These are phyloP conservation scores for Ennomos fuscantarius DNA, from an alignment of 2,888 invertebrate genomes.

Conservation along the genomic window DNA sequence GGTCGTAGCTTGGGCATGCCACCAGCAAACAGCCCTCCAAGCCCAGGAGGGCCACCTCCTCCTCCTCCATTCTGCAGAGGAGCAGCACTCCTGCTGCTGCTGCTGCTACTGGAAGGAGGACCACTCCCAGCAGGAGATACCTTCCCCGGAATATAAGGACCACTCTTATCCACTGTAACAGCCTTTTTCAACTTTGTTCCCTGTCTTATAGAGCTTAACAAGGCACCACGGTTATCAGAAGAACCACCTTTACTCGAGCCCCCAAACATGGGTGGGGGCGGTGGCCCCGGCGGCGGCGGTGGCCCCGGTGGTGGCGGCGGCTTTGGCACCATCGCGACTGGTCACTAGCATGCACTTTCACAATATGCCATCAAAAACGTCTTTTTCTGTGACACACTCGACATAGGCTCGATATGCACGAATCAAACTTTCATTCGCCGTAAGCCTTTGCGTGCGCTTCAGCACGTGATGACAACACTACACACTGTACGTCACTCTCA, in stretches of 20 bases:
- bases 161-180: constrained; percentile 96
- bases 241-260: constrained; percentile 75
- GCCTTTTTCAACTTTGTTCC: constrained; percentile 93
- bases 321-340: constrained; percentile 67
- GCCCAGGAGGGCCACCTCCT: constrained; percentile 66
- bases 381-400: constrained; percentile 40
- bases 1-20: constrained; percentile 93
- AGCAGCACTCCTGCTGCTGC: constrained; percentile 63
- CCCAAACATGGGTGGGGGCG: constrained; percentile 81
- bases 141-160: constrained; percentile 90
- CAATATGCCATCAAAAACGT: constrained; percentile 56
- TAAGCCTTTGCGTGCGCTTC: constrained; percentile 52
- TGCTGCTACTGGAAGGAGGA: constrained; percentile 63
- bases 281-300: constrained; percentile 87
- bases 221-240: constrained; percentile 87
- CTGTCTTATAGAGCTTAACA: constrained; percentile 93
- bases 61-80: constrained; percentile 65
- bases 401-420: constrained; percentile 38
- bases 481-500: constrained; percentile 63
- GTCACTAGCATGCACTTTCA: constrained; percentile 46
- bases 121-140: constrained; percentile 60
- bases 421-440: constrained; percentile 50
- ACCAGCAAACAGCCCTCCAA: constrained; percentile 92
- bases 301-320: constrained; percentile 88
- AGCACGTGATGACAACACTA: constrained; percentile 68